Percentiles rank a stretch among this genome's conserved stretches.
These are phyloP conservation scores for Torymus texanus DNA, from an alignment of 2,888 invertebrate species.

Conservation along the genomic window DNA sequence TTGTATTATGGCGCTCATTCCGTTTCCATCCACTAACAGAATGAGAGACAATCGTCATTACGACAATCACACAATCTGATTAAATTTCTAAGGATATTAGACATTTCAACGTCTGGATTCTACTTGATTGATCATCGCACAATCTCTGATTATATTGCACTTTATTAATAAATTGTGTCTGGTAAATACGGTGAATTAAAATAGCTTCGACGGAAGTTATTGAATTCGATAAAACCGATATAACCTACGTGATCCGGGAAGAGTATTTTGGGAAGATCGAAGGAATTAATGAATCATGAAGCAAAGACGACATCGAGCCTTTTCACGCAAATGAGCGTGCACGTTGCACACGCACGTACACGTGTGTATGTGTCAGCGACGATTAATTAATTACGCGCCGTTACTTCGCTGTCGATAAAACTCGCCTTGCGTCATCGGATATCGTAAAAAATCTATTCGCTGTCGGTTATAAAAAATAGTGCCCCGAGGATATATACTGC, in stretches of 20 bases:
- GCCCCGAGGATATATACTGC: not conserved
- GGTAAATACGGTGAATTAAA: too few species aligned
- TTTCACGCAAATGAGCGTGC: constrained; percentile 17
- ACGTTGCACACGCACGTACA: not conserved
- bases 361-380: constrained; percentile 9
- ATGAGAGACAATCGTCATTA: not conserved
- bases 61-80: not conserved
- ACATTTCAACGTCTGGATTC: not conserved
- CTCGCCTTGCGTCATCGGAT: constrained; percentile 31
- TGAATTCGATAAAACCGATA: too few species aligned
- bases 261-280: not conserved
- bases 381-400: constrained; percentile 50
- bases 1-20: not conserved
- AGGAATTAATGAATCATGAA: constrained; percentile 44
- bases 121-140: too few species aligned
- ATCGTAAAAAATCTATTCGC: constrained; percentile 36
- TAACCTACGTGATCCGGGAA: too few species aligned
- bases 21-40: too few species aligned
- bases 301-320: constrained; percentile 23
- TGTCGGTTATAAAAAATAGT: constrained; percentile 31
- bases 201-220: too few species aligned
- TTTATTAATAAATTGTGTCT: too few species aligned
- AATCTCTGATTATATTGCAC: too few species aligned
- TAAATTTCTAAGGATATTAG: not conserved
- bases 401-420: constrained; percentile 40